Evolutionary conservation across 2,797 vertebrate species (phyloP), one percentile per base, ranked within the genome.

Genomic region (Dermochelys coriacea): DNA sequence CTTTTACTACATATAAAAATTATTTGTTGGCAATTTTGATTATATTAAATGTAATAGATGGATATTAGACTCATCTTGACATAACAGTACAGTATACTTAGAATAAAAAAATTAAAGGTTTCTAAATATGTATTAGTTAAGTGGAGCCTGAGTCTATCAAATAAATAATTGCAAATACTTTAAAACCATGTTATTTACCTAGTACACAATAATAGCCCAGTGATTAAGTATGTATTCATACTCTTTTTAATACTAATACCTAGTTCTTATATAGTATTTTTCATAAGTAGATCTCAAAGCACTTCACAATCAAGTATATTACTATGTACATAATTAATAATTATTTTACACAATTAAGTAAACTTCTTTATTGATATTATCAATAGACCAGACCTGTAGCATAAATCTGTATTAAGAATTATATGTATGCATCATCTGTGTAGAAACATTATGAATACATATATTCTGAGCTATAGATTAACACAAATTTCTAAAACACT

Each of bases 21-120:
- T 87, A 19, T 49, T 86, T 93, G 93, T 82, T 82, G 83, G 27
- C 88, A 23, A 68, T 64, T 90, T 86, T 80, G 45, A 80, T 77
- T 80, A 80, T 49, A 84, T 93, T 87, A 85, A 89, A 81, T 89
- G 86, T 18, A 92, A 86, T 84, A 82, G 50, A 4, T 80, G 29
- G 84, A 86, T 85, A 50, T 41, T 77, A 89, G 9, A 81, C 11
- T 84, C 71, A 34, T 82, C 51, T 82, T 83, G 59, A 91, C 29
- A 85, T 15, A 25, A 16, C 15, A 49, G 27, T 51, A 89, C 5
- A 85, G 41, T 1, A 71, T 25, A 81, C 54, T 61, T 4, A 0
- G 61, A 86, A 71, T 37, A 41, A 81, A 81, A n/a, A 1, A 47
- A 5, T 25, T 2, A 85, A 84, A 3, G 0, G 0, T 45, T 93